Evolutionary conservation across 2,113 vertebrate species (phyloP), one percentile per base, ranked within the genome.

Genomic region (Lathamus discolor): DNA sequence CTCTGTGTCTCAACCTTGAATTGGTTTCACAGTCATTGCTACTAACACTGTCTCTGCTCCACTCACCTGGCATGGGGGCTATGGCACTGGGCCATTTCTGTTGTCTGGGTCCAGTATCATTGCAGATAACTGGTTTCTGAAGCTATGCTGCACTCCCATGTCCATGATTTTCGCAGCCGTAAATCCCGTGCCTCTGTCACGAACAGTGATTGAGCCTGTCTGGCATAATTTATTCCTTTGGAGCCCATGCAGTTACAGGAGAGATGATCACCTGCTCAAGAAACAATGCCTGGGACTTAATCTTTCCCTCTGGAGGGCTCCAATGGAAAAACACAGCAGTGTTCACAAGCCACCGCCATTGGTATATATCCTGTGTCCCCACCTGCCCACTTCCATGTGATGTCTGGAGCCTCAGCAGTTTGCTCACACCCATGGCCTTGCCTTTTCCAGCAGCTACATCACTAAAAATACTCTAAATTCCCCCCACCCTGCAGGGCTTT

Each of bases 151-250:
- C 13, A 14, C 33, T 44, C 46, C 28, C 2, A 1, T 6, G 5
- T 15, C 41, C 0, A 0, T 49, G 27, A 63, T 63, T 37, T 83
- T 83, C 0, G 0, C 31, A 52, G 57, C 17, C 0, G 0, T 62
- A 82, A 95, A 91, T 93, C 69, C 77, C 10, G 22, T 27, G 14
- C 55, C 29, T 64, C 86, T 72, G 57, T 29, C 86, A 86, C 1
- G 2, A 55, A 2, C 35, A 66, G 52, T 41, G 91, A 92, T 19
- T 52, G 91, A 82, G 77, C 25, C 73, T 85, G 81, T 61, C 81
- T 51, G 62, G 23, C 9, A 8, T 23, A 57, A 94, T 73, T 85
- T 61, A 72, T 76, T 79, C 74, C 44, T 83, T 27, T 2, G 1
- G 54, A 93, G 66, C 66, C 62, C 37, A 8, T 6, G 52, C 27